Base-by-base conservation (phyloP, 2,797 vertebrate species). In the Petrocephalus schoutedeni region DNA sequence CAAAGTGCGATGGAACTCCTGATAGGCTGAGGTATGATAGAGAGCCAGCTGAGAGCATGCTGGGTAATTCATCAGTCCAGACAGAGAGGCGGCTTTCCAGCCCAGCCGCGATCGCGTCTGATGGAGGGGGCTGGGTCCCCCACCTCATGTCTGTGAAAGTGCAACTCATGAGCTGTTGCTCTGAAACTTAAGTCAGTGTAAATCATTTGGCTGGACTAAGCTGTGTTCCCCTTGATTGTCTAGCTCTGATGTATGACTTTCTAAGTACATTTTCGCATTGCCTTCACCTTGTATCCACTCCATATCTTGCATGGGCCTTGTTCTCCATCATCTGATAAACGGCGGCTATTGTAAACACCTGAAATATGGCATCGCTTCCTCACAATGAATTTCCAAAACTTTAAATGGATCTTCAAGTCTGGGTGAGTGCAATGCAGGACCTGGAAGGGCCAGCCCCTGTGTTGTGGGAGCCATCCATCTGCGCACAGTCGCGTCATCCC, bases 41-140 rank as follows among this genome's bases (percentile, higher is more conserved):
- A 61, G 58, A 49, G 85, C 7, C 28, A 86, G 41, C 45, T 5
- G 36, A 86, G 19, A 54, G 7, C 56, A 41, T 21, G 23, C 32
- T n/a, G 58, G 85, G 85, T 64, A 49, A 86, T 86, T 32, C 61
- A 71, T 87, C 86, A 87, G n/a, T 32, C 2, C 19, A 14, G 86
- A 36, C 16, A 53, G n/a, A 61, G n/a, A 10, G 21, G 14, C 58
- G 36, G n/a, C 61, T 87, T 67, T 23, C n/a, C 45, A 28, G 14
- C 8, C 0, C 41, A 23, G 36, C 41, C 1, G 21, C 45, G 45
- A 71, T 32, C 14, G 0, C 4, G n/a, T n/a, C 59, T 87, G 86
- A 87, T 87, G 59, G 61, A 36, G 49, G 19, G 14, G 41, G 0
- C 53, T 28, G 16, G 54, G 14, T 28, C 1, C 16, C 14, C 59